Percentiles rank a stretch among this genome's conserved stretches.
phyloP scores from a whole-genome alignment of 2,888 invertebrate species.

The Archaeoteleia sp. region DNA sequence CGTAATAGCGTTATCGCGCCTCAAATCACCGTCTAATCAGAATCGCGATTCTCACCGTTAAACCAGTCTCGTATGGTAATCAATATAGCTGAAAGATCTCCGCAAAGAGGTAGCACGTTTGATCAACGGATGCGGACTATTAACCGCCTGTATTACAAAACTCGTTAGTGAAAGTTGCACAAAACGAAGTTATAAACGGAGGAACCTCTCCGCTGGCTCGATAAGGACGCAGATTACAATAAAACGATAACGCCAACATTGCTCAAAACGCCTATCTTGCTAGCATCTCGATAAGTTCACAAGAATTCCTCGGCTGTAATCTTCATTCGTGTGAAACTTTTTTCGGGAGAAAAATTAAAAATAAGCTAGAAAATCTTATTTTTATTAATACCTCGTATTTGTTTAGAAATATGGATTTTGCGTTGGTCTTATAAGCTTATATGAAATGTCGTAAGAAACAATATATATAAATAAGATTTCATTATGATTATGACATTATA shows the following conservation, averaged over 20 bases:
- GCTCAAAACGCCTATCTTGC: constrained; percentile 25
- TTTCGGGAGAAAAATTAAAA: too few relatives aligned
- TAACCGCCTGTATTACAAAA: constrained; percentile 40
- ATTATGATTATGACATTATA: not conserved
- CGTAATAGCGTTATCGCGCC: constrained; percentile 37
- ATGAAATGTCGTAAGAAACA: too few relatives aligned
- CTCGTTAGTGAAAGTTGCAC: constrained; percentile 40
- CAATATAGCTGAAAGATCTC: constrained; percentile 39
- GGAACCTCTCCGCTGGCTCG: constrained; percentile 27
- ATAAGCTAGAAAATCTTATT: too few relatives aligned
- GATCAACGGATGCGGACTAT: constrained; percentile 35
- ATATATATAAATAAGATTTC: too few relatives aligned
- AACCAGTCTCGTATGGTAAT: constrained; percentile 31
- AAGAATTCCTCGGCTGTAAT: constrained; percentile 14
- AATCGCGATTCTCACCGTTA: constrained; percentile 25
- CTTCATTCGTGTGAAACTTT: too few relatives aligned
- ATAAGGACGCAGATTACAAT: constrained; percentile 23
- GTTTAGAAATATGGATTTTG: too few relatives aligned
- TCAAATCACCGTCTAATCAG: constrained; percentile 33
- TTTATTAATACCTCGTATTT: too few relatives aligned
- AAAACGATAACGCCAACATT: constrained; percentile 13
- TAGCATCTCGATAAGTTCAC: constrained; percentile 17
- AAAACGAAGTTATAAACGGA: constrained; percentile 25
- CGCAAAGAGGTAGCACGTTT: constrained; percentile 19
- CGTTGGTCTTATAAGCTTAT: too few relatives aligned